Evolutionary conservation across 2,888 invertebrate genomes (phyloP), one percentile per base, ranked within the genome.

Genomic region (Ochlodes sylvanus): DNA sequence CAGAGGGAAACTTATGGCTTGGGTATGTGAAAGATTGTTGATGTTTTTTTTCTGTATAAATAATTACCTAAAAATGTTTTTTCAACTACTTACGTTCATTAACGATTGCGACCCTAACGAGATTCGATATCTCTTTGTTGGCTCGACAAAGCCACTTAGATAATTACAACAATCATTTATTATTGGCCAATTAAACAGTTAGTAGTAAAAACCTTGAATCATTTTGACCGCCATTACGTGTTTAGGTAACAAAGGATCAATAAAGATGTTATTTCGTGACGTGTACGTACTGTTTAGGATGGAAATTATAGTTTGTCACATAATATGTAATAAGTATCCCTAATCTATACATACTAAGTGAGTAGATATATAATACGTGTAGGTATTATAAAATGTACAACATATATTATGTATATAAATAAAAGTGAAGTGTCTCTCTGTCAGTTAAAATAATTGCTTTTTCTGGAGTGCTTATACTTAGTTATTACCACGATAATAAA

Each of bases 121-220:
- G 21, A 52, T 52, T 52, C 52, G 21, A 27, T 52, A 52, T 52
- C 52, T 21, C 52, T 52, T 52, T 52, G 21, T 52, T 52, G 52
- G 52, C 15, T 55, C 15, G 3, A 34, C 34, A 27, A 47, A 34
- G 55, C 34, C 21, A 52, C 27, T 52, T 14, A 27, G 21, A 57
- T 57, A 34, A 56, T 65, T 50, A 47, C 44, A 57, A 47, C 42
- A 65, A 52, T 52, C 4, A 27, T 27, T 52, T 27, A 27, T 52
- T 52, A 52, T 21, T 21, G 4, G 15, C 41, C 57, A 52, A 58
- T 65, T 65, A 65, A 15, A 38, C 15, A 61, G 55, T 44, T 61
- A 67, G 32, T 17, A 60, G 38, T 54, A 34, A 9, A 19, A 47
- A 68, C 67, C 67, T 62, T 62, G 67, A 61, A 56, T 62, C 56